Base-by-base conservation (phyloP, 2,888 invertebrate genomes). In the Drosophila melanosoma region DNA sequence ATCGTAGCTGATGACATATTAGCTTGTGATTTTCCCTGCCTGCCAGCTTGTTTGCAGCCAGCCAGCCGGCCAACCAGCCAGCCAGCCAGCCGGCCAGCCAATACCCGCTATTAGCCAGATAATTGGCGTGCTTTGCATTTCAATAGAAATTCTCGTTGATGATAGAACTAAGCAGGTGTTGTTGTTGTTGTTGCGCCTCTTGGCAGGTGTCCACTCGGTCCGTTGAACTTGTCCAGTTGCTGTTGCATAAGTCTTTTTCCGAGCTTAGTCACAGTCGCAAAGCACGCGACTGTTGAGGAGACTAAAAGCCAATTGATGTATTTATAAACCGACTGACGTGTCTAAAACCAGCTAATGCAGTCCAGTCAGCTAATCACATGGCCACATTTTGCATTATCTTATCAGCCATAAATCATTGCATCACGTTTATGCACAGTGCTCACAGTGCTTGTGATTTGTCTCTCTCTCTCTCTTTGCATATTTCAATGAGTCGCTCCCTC, bases 11-110 rank as follows among this genome's bases (percentile, higher is more conserved):
- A 68, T 72, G 52, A 58, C 35, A 49, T 33, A 17, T 10, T 26
- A n/a, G 4, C 32, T 40, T 53, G 58, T 45, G 69, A 64, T 81
- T 89, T 80, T 78, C 78, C 87, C 59, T 59, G 59, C 15, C 32
- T 33, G 38, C 17, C 29, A 42, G 59, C 48, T 38, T 17, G 67
- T 51, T 33, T 61, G 32, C 70, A 60, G 70, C 26, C 26, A 26
- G 23, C 1, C 1, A 23, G 23, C 23, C 26, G 3, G 23, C 1
- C 1, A 23, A 1, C 23, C 23, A 23, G 26, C 26, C 29, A 29
- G 29, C 5, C 29, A 29, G 29, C 6, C 6, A 6, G 29, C 0
- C 29, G 2, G 29, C 29, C 29, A 29, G 29, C 29, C 29, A 29
- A 26, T 26, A 26, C 6, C 26, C 52, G 69, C 59, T 85, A 69